Conservation (phyloP, 2,888 invertebrate species). For the Drosophila ezoana region DNA sequence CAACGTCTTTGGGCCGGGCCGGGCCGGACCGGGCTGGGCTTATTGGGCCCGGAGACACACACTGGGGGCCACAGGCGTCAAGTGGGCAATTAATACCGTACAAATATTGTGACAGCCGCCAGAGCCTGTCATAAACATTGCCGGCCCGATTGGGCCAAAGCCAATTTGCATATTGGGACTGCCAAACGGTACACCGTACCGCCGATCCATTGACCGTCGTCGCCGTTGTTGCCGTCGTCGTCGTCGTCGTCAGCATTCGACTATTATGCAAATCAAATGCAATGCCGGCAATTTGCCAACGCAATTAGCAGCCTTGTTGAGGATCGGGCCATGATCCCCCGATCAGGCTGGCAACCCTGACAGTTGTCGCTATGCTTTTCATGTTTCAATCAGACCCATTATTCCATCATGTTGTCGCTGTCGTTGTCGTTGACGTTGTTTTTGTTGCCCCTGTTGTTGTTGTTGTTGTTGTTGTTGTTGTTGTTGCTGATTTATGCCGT, state of each 20-base stretch:
- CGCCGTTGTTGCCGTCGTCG: conserved; percentile 14
- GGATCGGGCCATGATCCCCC: conserved; percentile 48
- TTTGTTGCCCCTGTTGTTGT: not conserved
- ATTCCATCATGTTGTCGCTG: conserved; percentile 70
- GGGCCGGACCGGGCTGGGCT: not conserved
- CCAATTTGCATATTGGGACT: conserved; percentile 48
- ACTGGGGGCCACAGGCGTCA: conserved; percentile 63
- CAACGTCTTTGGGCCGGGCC: not conserved
- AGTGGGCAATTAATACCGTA: conserved; percentile 77
- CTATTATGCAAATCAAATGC: conserved; percentile 75
- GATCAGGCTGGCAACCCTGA: conserved; percentile 11
- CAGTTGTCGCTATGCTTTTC: conserved; percentile 56
- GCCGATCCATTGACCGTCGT: conserved; percentile 9
- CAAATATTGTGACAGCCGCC: conserved; percentile 79
- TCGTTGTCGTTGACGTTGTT: conserved; percentile 5
- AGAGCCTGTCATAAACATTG: conserved; percentile 65
- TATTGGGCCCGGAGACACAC: conserved; percentile 4
- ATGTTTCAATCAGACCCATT: conserved; percentile 77
- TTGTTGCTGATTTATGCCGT: conserved; percentile 27
- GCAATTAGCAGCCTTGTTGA: conserved; percentile 76
- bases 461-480: not conserved
- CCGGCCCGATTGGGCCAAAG: conserved; percentile 40
- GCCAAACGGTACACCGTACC: conserved; percentile 1
- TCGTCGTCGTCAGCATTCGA: not conserved
- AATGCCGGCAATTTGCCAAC: conserved; percentile 66